These are phyloP conservation scores for Arrhamphus sclerolepis DNA, from an alignment of 2,797 vertebrate species.

Conservation along the genomic window DNA sequence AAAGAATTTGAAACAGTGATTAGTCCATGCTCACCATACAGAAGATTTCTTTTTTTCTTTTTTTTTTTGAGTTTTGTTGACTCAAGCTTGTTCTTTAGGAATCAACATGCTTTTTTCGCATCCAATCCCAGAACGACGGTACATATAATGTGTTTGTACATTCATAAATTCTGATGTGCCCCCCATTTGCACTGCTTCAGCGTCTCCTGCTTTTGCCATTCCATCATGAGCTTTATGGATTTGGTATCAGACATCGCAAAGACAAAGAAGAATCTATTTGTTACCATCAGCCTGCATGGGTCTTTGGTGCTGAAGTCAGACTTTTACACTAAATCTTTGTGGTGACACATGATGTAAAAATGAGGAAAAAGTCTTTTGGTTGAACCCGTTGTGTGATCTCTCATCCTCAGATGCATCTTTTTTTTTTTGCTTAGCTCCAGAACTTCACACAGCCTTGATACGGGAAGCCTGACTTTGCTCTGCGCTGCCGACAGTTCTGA, in stretches of 20 bases:
- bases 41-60: slow-evolving; percentile 5
- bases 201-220: slow-evolving; percentile 30
- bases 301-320: slow-evolving; percentile 63
- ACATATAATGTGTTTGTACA: slow-evolving; percentile 31
- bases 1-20: slow-evolving; percentile 73
- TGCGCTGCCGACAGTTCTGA: slow-evolving; percentile 77
- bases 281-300: slow-evolving; percentile 61
- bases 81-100: slow-evolving; percentile 19
- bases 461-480: slow-evolving; percentile 67
- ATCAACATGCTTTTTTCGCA: slow-evolving; percentile 23
- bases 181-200: slow-evolving; percentile 34
- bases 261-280: slow-evolving; percentile 68
- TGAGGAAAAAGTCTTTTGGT: slow-evolving; percentile 64
- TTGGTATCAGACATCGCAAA: slow-evolving; percentile 52
- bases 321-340: slow-evolving; percentile 67
- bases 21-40: slow-evolving; percentile 64
- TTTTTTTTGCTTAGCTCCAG: slow-evolving; percentile 58
- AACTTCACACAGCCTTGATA: slow-evolving; percentile 70
- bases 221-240: slow-evolving; percentile 50
- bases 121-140: slow-evolving; percentile 7
- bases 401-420: slow-evolving; percentile 68
- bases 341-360: slow-evolving; percentile 67
- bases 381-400: slow-evolving; percentile 70
- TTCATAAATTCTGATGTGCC: slow-evolving; percentile 45
- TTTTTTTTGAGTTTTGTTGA: slow-evolving; percentile 7